These are phyloP conservation scores for Butastur rufipennis DNA, from an alignment of 2,113 vertebrate species.

Conservation along the genomic window DNA sequence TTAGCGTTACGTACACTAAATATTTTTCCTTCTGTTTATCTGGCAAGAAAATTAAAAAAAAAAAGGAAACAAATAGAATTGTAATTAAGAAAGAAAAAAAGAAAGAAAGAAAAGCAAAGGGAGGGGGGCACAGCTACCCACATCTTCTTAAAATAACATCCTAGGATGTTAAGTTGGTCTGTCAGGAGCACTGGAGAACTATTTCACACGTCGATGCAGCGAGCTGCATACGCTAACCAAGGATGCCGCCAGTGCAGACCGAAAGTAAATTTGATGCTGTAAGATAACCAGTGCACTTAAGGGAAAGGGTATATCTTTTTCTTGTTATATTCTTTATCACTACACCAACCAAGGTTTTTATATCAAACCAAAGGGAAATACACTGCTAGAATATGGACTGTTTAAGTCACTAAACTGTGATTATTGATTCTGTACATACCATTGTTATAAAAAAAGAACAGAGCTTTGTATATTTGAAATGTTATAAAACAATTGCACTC, in stretches of 20 bases:
- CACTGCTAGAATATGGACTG: conserved; percentile 87
- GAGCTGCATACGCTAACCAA: not conserved
- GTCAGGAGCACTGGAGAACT: conserved; percentile 26
- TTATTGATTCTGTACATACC: conserved; percentile 91
- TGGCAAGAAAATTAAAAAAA: not conserved
- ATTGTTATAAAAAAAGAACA: conserved; percentile 86
- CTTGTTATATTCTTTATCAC: conserved; percentile 77
- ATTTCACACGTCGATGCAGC: not conserved
- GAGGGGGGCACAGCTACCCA: not conserved
- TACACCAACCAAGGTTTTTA: conserved; percentile 85
- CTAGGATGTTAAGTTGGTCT: conserved; percentile 34
- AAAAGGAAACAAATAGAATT: not conserved
- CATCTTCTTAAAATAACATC: conserved; percentile 25
- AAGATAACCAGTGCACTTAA: conserved; percentile 79
- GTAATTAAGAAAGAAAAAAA: not conserved
- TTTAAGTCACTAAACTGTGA: conserved; percentile 89
- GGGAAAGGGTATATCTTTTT: conserved; percentile 71
- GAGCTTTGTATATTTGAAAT: conserved; percentile 96
- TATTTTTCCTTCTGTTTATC: conserved; percentile 41
- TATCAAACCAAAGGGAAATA: conserved; percentile 93
- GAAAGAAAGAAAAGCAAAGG: not conserved
- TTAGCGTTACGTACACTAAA: not conserved
- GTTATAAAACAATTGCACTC: conserved; percentile 97
- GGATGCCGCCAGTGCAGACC: conserved; percentile 56
- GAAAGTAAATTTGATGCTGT: conserved; percentile 54